Conservation (phyloP, 1,140 invertebrate genomes). For the Micrasema minimum region DNA sequence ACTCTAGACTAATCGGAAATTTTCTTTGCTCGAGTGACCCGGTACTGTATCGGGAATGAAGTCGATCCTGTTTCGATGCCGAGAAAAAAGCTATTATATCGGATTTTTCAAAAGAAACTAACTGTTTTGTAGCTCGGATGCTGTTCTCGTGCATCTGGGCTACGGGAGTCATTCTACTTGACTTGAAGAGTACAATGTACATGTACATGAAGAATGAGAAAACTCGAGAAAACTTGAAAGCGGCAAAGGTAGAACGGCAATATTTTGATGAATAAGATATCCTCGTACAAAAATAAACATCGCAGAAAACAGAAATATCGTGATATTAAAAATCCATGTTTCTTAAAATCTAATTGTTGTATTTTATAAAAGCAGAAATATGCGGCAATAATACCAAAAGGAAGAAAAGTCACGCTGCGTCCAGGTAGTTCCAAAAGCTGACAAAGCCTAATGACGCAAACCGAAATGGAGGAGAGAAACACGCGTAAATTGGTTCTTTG, state of each 20-base stretch:
- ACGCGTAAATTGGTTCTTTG: background rate
- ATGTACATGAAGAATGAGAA: background rate
- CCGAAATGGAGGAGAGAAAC: background rate
- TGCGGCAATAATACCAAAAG: no score
- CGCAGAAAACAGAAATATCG: no score
- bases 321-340: no score
- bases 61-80: conserved; percentile 11
- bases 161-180: conserved; percentile 18
- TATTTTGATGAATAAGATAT: no score
- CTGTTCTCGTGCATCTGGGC: background rate
- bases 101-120: conserved; percentile 28
- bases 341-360: no score
- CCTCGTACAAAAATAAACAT: no score
- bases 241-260: no score
- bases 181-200: background rate
- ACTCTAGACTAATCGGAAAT: conserved; percentile 5
- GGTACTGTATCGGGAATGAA: conserved; percentile 22
- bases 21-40: conserved; percentile 8
- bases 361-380: no score
- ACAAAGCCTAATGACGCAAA: conserved; percentile 22
- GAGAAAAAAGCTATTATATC: conserved; percentile 22
- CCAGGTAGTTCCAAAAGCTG: conserved; percentile 10
- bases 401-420: no score
- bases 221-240: no score
- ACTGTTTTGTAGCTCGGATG: conserved; percentile 15